Base-by-base conservation (phyloP, 2,888 invertebrate genomes). In the Drosophila mulleri region DNA sequence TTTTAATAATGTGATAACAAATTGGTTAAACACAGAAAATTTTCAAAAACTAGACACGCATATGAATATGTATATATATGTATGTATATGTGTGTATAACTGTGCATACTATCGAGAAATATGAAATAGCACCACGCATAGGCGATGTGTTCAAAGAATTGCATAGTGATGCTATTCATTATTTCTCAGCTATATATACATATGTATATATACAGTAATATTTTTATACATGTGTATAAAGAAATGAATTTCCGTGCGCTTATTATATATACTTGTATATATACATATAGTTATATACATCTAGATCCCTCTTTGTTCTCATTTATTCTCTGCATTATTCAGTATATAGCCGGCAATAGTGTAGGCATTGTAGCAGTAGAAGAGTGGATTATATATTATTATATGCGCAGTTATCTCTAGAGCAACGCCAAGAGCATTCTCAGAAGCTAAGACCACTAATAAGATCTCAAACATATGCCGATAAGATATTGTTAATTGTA, bases 1-100 rank as follows among this genome's bases (percentile, higher is more conserved):
- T 78, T 75, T 75, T 78, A 32, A 67, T 52, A 75, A 42, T 39
- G 39, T 44, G 69, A 45, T 35, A 67, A 60, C 12, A 67, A 67
- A 78, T 58, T 57, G 58, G 54, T 63, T 57, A 39, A 48, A 47
- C 41, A 48, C 42, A 29, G 18, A 50, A 14, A 20, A 54, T 42
- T 14, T 18, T 44, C 20, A 12, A n/a, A 14, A 44, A n/a, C 32
- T 52, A 20, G 14, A 50, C 32, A 32, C 7, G 3, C 18, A 42
- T 37, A 29, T 45, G 29, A 16, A 26, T n/a, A 47, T 47, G 16
- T 4, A 47, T 9, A 47, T 1, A 29, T n/a, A n/a, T 47, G 16
- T 16, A 0, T 16, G 16, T 47, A 5, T 18, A 37, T 45, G 12
- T 23, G 2, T 39, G 48, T 12, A 23, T 37, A n/a, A 5, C 44